These are phyloP conservation scores for Stenodema calcarata DNA, from an alignment of 2,888 invertebrate genomes.

Conservation along the genomic window DNA sequence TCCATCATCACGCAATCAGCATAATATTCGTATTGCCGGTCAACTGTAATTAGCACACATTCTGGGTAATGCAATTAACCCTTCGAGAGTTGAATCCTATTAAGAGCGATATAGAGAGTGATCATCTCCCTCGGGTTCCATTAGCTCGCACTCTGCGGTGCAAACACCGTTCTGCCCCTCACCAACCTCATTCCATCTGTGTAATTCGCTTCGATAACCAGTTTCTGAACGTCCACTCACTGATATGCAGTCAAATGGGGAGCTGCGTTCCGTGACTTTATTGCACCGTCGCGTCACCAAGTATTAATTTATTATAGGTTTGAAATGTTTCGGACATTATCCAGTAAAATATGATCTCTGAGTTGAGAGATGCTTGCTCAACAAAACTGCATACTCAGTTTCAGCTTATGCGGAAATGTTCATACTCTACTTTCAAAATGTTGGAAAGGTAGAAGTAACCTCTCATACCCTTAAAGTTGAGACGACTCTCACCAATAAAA, in stretches of 20 bases:
- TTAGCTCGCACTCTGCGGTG: not conserved
- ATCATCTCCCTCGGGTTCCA: constrained; percentile 11
- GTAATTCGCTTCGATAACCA: not conserved
- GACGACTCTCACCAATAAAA: no score
- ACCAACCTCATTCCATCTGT: not conserved
- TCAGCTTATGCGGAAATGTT: no score
- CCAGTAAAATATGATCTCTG: no score
- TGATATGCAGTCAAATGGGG: not conserved
- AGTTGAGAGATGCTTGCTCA: no score
- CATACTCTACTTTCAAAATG: no score
- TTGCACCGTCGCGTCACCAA: no score
- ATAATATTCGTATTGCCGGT: not conserved
- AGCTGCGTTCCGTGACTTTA: not conserved
- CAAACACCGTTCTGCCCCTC: not conserved
- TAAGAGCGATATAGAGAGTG: constrained; percentile 6
- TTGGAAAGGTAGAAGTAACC: no score
- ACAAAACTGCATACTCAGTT: no score
- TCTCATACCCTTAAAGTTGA: no score
- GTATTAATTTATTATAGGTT: no score
- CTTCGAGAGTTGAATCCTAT: constrained; percentile 4
- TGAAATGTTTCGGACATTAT: no score
- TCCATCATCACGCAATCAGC: no score
- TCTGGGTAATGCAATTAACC: not conserved
- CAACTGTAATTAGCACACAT: not conserved
- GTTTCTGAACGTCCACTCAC: not conserved